phyloP scores from a whole-genome alignment of 2,113 vertebrate genomes.

The Daubentonia madagascariensis region DNA sequence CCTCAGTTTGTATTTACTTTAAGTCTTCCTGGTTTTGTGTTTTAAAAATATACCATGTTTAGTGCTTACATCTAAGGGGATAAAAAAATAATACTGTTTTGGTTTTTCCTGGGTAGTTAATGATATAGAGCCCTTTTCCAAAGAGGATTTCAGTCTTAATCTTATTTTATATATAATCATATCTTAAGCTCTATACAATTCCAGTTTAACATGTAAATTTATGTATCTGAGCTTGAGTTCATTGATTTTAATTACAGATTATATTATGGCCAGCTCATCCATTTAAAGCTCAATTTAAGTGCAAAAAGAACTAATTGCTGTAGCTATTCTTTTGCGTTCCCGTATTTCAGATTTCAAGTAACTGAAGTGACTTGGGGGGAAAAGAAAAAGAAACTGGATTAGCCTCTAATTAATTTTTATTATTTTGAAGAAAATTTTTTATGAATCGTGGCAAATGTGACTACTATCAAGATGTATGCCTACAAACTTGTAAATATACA shows the following conservation, averaged over 20 bases:
- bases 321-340: neutral
- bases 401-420: neutral
- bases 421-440: slow-evolving; percentile 16
- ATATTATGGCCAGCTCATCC: neutral
- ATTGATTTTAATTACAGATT: neutral
- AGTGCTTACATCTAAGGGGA: neutral
- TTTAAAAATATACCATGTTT: neutral
- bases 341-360: neutral
- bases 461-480: neutral
- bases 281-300: neutral
- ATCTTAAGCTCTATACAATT: slow-evolving; percentile 50
- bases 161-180: slow-evolving; percentile 1
- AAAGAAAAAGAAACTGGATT: neutral
- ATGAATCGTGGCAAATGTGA: neutral
- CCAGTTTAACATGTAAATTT: slow-evolving; percentile 8
- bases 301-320: neutral
- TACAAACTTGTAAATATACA: neutral
- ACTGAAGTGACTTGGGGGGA: neutral
- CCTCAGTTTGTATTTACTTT: slow-evolving; percentile 16
- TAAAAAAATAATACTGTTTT: neutral
- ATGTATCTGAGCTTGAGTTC: neutral
- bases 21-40: neutral
- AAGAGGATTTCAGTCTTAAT: slow-evolving; percentile 3
- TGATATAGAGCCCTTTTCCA: neutral
- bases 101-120: neutral